phyloP scores from a whole-genome alignment of 2,888 invertebrate species.

The Andrena minutula region DNA sequence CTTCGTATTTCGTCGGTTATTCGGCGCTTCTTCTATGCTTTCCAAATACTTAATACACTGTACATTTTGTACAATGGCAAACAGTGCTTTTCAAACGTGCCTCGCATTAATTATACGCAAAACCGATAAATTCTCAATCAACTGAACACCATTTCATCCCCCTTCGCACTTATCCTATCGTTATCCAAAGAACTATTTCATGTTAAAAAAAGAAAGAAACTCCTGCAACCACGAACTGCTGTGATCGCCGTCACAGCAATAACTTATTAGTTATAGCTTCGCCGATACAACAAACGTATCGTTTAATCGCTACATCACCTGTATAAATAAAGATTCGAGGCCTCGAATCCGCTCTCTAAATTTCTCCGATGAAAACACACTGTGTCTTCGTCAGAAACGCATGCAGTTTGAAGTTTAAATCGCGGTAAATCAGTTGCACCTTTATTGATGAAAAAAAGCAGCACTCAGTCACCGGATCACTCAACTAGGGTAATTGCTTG shows the following conservation, averaged over 20 bases:
- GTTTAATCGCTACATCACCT: constrained; percentile 7
- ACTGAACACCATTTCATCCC: neutral
- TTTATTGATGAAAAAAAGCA: constrained; percentile 1
- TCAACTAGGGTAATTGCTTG: constrained; percentile 17
- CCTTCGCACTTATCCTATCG: neutral
- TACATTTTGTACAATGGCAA: neutral
- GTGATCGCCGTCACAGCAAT: neutral
- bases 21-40: neutral
- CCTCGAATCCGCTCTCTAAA: neutral
- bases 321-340: constrained; percentile 7
- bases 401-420: neutral
- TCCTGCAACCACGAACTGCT: neutral
- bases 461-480: neutral
- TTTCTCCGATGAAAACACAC: neutral
- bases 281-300: neutral
- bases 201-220: constrained; percentile 14
- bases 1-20: constrained; percentile 38
- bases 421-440: constrained; percentile 5
- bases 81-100: neutral
- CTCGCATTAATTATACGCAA: neutral
- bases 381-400: neutral
- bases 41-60: neutral
- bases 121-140: neutral
- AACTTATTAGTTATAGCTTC: neutral
- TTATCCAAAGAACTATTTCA: constrained; percentile 27